These are phyloP conservation scores for Priocnemis perturbator DNA, from an alignment of 2,888 invertebrate genomes.

Conservation along the genomic window DNA sequence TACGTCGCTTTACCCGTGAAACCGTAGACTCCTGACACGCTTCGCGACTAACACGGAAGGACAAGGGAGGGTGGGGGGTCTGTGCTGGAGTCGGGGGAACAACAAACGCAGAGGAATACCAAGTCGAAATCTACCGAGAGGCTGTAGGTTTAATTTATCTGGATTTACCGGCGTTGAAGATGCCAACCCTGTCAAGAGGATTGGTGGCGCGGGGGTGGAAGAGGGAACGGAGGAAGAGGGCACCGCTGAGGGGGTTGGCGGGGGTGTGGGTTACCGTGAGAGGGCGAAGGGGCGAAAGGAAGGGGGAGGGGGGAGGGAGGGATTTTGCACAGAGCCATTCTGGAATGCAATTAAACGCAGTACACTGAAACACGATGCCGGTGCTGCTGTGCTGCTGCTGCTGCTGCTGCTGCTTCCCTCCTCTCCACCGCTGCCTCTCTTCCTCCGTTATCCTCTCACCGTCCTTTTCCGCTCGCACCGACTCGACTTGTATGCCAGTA, in stretches of 20 bases:
- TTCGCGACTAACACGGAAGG: not conserved
- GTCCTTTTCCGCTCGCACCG: slow-evolving; percentile 3
- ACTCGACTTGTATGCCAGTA: slow-evolving; percentile 23
- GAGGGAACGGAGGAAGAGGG: slow-evolving; percentile 15
- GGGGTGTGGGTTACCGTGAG: slow-evolving; percentile 18
- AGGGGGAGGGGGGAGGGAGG: slow-evolving; percentile 35
- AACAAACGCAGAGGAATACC: slow-evolving; percentile 19
- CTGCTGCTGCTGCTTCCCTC: slow-evolving; percentile 34
- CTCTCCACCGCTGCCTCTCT: slow-evolving; percentile 4
- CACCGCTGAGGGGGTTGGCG: not conserved
- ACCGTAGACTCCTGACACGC: slow-evolving; percentile 47
- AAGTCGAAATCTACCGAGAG: slow-evolving; percentile 39
- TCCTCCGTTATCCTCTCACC: slow-evolving; percentile 31
- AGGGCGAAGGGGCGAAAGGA: slow-evolving; percentile 26
- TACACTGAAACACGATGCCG: slow-evolving; percentile 65
- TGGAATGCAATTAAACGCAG: slow-evolving; percentile 73
- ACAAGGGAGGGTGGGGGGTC: slow-evolving; percentile 5
- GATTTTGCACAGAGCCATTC: slow-evolving; percentile 69
- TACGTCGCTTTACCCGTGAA: slow-evolving; percentile 39
- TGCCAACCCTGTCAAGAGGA: slow-evolving; percentile 29
- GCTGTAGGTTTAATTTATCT: slow-evolving; percentile 53
- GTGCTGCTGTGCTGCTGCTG: slow-evolving; percentile 17
- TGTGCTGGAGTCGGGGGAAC: slow-evolving; percentile 15
- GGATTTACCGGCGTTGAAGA: slow-evolving; percentile 54
- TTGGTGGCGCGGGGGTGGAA: slow-evolving; percentile 18